Conservation (phyloP, 2,888 invertebrate genomes). For the Luperina testacea region DNA sequence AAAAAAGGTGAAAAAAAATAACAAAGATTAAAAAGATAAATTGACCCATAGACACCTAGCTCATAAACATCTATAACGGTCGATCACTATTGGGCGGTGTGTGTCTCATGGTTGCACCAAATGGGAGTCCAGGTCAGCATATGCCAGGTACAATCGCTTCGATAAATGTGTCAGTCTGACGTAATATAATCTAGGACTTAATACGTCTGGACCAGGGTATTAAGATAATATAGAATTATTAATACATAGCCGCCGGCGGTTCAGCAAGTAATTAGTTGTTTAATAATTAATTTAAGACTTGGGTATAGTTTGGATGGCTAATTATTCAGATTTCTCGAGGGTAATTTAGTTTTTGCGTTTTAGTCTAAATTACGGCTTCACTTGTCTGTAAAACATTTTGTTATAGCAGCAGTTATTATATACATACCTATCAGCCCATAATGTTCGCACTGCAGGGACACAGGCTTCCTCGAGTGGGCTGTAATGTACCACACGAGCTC, state of each 20-base stretch:
- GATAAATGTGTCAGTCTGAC: neutral
- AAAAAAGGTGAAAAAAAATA: too few species aligned
- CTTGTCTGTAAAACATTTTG: neutral
- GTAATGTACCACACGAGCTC: too few species aligned
- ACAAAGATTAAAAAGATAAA: too few species aligned
- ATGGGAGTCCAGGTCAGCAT: too few species aligned
- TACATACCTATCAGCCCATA: too few species aligned
- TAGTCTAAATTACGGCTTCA: neutral
- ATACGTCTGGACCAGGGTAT: neutral
- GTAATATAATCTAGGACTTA: neutral
- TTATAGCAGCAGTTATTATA: neutral
- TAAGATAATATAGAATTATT: constrained; percentile 45
- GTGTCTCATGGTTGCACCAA: too few species aligned
- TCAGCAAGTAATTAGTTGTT: constrained; percentile 45
- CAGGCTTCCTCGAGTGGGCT: too few species aligned
- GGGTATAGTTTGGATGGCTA: constrained; percentile 19
- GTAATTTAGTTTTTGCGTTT: constrained; percentile 22
- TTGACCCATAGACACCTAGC: too few species aligned
- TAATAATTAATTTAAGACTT: constrained; percentile 33
- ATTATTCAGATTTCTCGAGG: constrained; percentile 30
- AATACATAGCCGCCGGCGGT: constrained; percentile 32
- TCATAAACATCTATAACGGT: too few species aligned
- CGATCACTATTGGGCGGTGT: too few species aligned
- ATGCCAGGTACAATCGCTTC: too few species aligned
- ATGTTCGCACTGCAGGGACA: too few species aligned